These are phyloP conservation scores for Dipodomys merriami DNA, from an alignment of 2,113 vertebrate genomes.

Conservation along the genomic window DNA sequence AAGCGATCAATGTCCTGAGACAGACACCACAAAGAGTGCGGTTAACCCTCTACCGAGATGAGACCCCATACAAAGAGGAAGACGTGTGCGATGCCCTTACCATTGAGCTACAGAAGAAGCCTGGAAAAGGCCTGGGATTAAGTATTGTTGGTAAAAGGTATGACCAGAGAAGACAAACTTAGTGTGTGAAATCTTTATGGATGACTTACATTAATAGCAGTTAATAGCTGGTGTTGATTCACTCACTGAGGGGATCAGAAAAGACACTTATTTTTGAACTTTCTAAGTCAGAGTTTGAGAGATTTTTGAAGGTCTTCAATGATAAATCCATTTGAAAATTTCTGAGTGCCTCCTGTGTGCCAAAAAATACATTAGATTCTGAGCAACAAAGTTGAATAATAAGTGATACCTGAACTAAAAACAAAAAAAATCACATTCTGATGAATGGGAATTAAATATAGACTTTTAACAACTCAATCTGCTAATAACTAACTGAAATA, in stretches of 20 bases:
- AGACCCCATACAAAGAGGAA: slow-evolving; percentile 96
- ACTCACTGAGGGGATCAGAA: not conserved
- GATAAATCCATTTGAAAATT: not conserved
- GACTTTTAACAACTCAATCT: not conserved
- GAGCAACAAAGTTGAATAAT: not conserved
- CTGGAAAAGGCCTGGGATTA: slow-evolving; percentile 94
- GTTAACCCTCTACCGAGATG: slow-evolving; percentile 94
- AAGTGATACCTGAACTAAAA: not conserved
- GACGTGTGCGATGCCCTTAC: slow-evolving; percentile 94
- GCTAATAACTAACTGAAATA: not conserved
- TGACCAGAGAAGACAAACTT: not conserved
- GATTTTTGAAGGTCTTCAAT: not conserved
- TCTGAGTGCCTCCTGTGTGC: not conserved
- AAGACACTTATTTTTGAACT: not conserved
- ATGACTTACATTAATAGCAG: not conserved
- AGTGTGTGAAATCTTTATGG: not conserved
- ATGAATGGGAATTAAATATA: not conserved
- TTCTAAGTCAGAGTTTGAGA: not conserved
- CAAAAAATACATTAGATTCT: not conserved
- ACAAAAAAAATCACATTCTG: slow-evolving; percentile 5
- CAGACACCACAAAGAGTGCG: slow-evolving; percentile 95
- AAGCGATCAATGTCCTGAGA: slow-evolving; percentile 96
- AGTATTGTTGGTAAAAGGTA: slow-evolving; percentile 98
- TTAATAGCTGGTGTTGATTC: not conserved
- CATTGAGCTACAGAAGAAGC: slow-evolving; percentile 94